Conservation (phyloP, 2,888 invertebrate species). For the Morpho achilles region DNA sequence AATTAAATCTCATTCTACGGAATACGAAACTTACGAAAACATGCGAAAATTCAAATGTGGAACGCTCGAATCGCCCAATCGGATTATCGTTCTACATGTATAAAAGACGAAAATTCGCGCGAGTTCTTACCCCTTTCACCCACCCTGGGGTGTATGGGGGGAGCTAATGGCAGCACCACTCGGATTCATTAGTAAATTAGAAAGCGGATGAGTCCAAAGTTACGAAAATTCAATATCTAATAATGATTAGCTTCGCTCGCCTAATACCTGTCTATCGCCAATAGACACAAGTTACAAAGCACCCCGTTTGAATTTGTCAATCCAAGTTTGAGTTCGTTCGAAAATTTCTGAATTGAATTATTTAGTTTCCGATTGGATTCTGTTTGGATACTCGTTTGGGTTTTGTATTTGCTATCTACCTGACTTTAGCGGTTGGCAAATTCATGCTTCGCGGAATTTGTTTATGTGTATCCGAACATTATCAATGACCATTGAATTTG, state of each 20-base stretch:
- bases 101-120: conserved; percentile 76
- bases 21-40: conserved; percentile 54
- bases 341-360: conserved; percentile 66
- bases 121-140: conserved; percentile 69
- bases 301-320: conserved; percentile 67
- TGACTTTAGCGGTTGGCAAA: conserved; percentile 33
- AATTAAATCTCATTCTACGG: conserved; percentile 48
- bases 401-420: conserved; percentile 54
- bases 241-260: conserved; percentile 67
- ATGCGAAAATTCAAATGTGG: conserved; percentile 73
- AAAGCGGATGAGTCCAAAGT: conserved; percentile 80
- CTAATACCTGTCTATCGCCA: conserved; percentile 68
- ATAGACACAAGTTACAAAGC: conserved; percentile 37
- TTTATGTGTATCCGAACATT: conserved; percentile 29
- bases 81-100: conserved; percentile 76
- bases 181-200: conserved; percentile 81
- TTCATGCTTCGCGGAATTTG: conserved; percentile 46
- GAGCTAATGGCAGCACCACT: conserved; percentile 73
- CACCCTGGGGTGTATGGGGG: conserved; percentile 36
- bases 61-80: conserved; percentile 71
- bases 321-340: conserved; percentile 58
- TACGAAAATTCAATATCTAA: conserved; percentile 80
- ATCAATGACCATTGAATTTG: conserved; percentile 3
- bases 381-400: conserved; percentile 53
- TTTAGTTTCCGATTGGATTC: conserved; percentile 72